Percentiles rank a stretch among this genome's conserved stretches.
Evolutionary conservation across 2,113 vertebrate genomes (phyloP).

Genomic region (Petroica traversi): DNA sequence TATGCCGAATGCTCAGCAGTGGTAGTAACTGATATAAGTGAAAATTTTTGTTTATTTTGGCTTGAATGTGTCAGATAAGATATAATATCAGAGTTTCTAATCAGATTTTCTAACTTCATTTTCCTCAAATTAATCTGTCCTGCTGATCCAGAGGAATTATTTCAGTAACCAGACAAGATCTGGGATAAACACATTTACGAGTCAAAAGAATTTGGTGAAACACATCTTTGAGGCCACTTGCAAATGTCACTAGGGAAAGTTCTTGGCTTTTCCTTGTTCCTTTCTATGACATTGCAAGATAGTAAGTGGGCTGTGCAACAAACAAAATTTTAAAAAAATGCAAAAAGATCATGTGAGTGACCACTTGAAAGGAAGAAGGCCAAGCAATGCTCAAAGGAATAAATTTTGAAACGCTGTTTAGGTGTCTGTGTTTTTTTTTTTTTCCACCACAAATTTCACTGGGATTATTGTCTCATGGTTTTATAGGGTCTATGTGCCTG

Average conservation of each 20-base stretch:
- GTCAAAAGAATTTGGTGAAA: neutral
- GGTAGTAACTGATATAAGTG: neutral
- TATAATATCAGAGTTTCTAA: neutral
- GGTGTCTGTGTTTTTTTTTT: neutral
- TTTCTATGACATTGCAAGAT: neutral
- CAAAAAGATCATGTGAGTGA: neutral
- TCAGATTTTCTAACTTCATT: neutral
- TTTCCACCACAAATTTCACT: neutral
- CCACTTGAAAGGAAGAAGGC: neutral
- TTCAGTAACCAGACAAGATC: neutral
- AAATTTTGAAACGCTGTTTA: conserved; percentile 14
- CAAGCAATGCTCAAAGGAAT: neutral
- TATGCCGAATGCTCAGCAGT: neutral
- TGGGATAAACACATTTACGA: fast-evolving
- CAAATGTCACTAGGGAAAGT: neutral
- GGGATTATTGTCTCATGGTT: conserved; percentile 24
- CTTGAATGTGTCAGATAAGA: neutral
- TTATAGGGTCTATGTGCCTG: neutral
- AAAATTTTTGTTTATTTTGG: neutral
- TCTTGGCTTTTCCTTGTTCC: neutral
- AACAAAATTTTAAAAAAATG: neutral
- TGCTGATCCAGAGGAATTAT: neutral
- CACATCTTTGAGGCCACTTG: neutral
- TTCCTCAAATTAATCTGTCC: neutral
- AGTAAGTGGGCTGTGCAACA: neutral